Evolutionary conservation across 2,797 vertebrate species (phyloP).

Genomic region (Melopsittacus undulatus): DNA sequence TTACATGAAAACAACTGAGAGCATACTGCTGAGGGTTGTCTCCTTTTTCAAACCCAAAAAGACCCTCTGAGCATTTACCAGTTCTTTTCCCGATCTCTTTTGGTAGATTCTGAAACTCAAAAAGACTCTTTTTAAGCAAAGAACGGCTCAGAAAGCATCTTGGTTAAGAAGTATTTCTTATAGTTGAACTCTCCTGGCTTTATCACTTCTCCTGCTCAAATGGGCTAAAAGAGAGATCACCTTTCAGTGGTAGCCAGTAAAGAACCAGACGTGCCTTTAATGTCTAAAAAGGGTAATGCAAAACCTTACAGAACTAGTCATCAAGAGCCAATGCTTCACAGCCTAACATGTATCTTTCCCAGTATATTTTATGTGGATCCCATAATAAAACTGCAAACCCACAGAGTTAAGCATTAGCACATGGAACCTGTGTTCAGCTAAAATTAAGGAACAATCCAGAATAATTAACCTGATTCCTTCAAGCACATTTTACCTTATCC

Average conservation of each 20-base stretch:
- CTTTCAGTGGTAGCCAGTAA: neutral
- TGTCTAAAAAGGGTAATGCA: neutral
- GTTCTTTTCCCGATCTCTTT: neutral
- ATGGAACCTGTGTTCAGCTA: neutral
- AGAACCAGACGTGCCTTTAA: neutral
- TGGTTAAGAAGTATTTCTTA: neutral
- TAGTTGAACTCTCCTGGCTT: neutral
- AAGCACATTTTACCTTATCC: neutral
- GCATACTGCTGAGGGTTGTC: neutral
- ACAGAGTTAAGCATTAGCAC: neutral
- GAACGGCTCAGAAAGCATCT: neutral
- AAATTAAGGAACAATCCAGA: neutral
- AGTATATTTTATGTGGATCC: neutral
- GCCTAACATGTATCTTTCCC: neutral
- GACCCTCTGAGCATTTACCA: accelerated
- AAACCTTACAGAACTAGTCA: neutral
- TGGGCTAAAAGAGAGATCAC: neutral
- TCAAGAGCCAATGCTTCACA: neutral
- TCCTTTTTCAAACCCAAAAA: neutral
- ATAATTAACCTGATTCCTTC: neutral
- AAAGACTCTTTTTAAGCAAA: neutral
- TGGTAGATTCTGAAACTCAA: neutral
- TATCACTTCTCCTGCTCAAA: neutral
- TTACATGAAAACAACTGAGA: neutral
- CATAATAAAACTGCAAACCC: neutral